A percentile compares a stretch with the other conserved stretches of the same genome.
These are phyloP conservation scores for Trichoplusia ni DNA, from an alignment of 1,140 invertebrate species.

Conservation along the genomic window DNA sequence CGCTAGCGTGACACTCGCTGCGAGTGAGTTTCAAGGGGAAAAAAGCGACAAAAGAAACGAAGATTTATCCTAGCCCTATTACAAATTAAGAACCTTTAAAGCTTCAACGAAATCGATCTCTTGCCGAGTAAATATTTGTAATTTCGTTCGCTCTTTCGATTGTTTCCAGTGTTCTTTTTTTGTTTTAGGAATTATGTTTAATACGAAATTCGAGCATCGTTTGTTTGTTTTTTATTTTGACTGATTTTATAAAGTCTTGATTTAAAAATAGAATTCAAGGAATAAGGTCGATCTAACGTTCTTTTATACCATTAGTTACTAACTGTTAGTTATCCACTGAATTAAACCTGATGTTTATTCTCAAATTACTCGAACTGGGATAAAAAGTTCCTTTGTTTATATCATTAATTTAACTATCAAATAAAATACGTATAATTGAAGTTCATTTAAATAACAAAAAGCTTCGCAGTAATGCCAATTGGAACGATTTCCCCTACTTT, in stretches of 20 bases:
- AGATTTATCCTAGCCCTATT: slow-evolving; percentile 20
- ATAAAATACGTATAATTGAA: too few relatives aligned
- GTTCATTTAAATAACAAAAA: too few relatives aligned
- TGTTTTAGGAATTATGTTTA: neutral
- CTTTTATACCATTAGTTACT: too few relatives aligned
- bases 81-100: slow-evolving; percentile 26
- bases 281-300: too few relatives aligned
- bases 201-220: neutral
- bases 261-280: too few relatives aligned
- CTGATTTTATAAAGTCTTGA: neutral
- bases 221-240: neutral
- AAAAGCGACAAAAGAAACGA: slow-evolving; percentile 6
- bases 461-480: too few relatives aligned
- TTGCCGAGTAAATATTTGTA: slow-evolving; percentile 7
- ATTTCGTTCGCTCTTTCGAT: neutral
- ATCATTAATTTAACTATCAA: neutral
- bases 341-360: too few relatives aligned
- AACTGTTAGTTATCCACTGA: too few relatives aligned
- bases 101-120: slow-evolving; percentile 11
- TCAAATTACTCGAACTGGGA: too few relatives aligned
- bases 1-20: slow-evolving; percentile 9
- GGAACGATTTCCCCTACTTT: neutral
- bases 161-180: too few relatives aligned
- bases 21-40: neutral
- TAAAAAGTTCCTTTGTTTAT: too few relatives aligned